Evolutionary conservation across 2,113 vertebrate species (phyloP).

Genomic region (Gallinago undulata): DNA sequence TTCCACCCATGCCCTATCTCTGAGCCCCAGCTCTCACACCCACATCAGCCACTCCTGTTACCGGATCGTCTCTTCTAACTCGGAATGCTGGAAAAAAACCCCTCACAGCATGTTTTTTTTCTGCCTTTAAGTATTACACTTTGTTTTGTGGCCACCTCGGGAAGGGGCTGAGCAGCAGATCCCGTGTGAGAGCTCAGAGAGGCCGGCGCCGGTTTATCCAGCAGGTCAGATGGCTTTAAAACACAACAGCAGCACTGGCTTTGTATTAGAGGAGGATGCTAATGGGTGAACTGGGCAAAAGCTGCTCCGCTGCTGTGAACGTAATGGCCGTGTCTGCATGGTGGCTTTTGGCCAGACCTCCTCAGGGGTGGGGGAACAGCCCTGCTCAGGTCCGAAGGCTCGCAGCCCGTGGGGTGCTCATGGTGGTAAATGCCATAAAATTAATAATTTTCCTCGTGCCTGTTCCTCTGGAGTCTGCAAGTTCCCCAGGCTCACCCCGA

Average conservation of each 20-base stretch:
- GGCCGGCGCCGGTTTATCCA: neutral
- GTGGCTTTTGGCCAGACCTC: neutral
- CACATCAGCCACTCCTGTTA: neutral
- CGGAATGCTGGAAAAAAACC: neutral
- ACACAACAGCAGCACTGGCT: neutral
- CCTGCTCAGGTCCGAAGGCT: neutral
- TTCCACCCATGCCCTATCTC: neutral
- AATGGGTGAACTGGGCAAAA: accelerated
- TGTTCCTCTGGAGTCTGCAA: neutral
- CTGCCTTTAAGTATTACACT: neutral
- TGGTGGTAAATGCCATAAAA: accelerated
- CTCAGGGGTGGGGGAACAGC: neutral
- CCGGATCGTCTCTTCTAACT: neutral
- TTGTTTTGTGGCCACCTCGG: neutral
- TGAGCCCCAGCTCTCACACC: neutral
- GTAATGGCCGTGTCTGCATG: neutral
- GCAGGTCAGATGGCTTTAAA: neutral
- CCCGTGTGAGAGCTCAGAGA: accelerated
- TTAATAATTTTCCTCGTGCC: accelerated
- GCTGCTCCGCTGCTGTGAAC: accelerated
- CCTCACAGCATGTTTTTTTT: neutral
- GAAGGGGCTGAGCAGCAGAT: neutral
- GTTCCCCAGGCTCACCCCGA: neutral
- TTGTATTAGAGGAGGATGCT: accelerated
- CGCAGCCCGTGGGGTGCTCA: accelerated